Conservation (phyloP, 2,113 vertebrate genomes). For the Entosphenus tridentatus region DNA sequence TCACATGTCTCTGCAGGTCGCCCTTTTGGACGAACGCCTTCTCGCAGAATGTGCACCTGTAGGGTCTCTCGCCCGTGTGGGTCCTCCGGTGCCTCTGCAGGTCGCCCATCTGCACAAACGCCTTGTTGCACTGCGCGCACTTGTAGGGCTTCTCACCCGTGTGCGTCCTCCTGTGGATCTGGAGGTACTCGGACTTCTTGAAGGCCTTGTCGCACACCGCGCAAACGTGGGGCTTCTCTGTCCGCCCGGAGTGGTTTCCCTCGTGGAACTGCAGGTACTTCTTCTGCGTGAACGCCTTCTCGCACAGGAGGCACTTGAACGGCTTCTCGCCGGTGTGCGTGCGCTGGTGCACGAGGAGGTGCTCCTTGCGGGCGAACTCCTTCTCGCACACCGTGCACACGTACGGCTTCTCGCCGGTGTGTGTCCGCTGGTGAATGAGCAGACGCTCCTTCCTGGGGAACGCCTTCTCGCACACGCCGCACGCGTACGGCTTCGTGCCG, state of each 20-base stretch:
- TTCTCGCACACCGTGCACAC: not conserved
- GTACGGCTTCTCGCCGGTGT: not conserved
- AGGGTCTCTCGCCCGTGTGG: conserved; percentile 64
- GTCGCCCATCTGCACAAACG: conserved; percentile 81
- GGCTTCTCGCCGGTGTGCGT: conserved; percentile 36
- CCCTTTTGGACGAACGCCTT: conserved; percentile 94
- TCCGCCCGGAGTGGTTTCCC: not conserved
- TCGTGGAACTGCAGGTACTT: not conserved
- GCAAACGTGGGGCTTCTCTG: conserved; percentile 79
- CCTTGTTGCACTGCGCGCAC: conserved; percentile 75
- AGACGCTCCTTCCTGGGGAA: conserved; percentile 1
- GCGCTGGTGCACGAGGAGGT: conserved; percentile 33
- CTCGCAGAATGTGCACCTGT: conserved; percentile 82
- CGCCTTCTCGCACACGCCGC: too few species aligned
- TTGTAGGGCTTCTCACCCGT: conserved; percentile 81
- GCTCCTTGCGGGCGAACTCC: not conserved
- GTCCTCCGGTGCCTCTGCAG: conserved; percentile 88
- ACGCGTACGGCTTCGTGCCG: too few species aligned
- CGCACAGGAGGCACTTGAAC: conserved; percentile 37
- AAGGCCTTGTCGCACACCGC: conserved; percentile 76
- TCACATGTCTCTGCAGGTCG: conserved; percentile 69
- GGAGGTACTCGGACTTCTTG: conserved; percentile 71
- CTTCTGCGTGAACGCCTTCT: conserved; percentile 28
- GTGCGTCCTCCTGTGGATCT: conserved; percentile 75
- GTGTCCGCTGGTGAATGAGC: not conserved